Base-by-base conservation (phyloP, 2,888 invertebrate species). In the Zygothrica quintamaculata region DNA sequence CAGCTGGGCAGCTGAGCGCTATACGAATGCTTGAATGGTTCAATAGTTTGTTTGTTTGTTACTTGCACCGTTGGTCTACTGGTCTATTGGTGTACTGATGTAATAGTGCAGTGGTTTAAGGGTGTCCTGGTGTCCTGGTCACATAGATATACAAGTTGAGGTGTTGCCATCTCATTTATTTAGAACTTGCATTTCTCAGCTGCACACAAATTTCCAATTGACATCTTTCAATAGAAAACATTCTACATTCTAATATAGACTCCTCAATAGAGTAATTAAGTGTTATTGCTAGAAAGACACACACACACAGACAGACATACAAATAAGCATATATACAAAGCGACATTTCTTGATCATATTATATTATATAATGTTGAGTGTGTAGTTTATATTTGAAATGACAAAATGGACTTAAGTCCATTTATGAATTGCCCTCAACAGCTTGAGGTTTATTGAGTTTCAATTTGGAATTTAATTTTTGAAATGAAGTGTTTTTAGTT, bases 191-290 rank as follows among this genome's bases (percentile, higher is more conserved):
- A 59, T 13, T 31, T 29, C 68, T n/a, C 44, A 43, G 22, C 26
- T 47, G 39, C 65, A 53, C 66, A 58, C 47, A 39, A 40, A 48
- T 64, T 60, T 60, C 53, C 48, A 53, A 64, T 64, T 67, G 64
- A 42, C 64, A 62, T 59, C 52, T 48, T 53, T 72, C 13, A 25
- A 37, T 26, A 12, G 22, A 16, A 36, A 55, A 13, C 33, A 56
- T 46, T 15, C 29, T 26, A 11, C 34, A 42, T 42, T n/a, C n/a
- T n/a, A 42, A 57, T 57, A 51, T 51, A n/a, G 43, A 36, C 64
- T 53, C 59, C 52, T 59, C 72, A 48, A 72, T 72, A 72, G 68
- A 72, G 68, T 73, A 72, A 72, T 72, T 72, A 68, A 72, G 73
- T 72, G 62, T 51, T 52, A 52, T 36, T 34, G 46, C 40, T 6